Percentiles rank a stretch among this genome's conserved stretches.
phyloP scores from a whole-genome alignment of 2,888 invertebrate genomes.

The Mechanitis mazaeus region DNA sequence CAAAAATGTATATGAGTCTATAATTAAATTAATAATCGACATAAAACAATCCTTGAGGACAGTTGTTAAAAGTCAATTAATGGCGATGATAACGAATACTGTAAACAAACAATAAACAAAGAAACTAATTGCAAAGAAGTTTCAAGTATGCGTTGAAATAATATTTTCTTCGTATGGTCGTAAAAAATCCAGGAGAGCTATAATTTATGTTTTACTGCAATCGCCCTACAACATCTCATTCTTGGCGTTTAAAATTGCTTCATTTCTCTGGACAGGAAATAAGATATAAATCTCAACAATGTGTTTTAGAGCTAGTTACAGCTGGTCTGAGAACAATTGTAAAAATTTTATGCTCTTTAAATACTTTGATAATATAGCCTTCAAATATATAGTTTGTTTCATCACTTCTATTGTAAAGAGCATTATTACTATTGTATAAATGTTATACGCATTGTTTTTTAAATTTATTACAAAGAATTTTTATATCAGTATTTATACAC shows the following conservation, averaged over 20 bases:
- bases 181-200: conserved; percentile 11
- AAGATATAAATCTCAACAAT: conserved; percentile 9
- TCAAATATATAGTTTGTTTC: not conserved
- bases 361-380: not conserved
- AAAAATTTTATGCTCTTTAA: not conserved
- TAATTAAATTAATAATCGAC: too few species aligned
- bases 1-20: too few species aligned
- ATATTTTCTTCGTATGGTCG: not conserved
- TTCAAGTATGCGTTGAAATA: not conserved
- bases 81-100: too few species aligned
- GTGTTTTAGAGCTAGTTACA: not conserved
- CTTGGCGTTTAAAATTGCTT: conserved; percentile 15
- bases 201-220: conserved; percentile 14
- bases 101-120: too few species aligned
- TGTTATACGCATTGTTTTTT: too few species aligned
- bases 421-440: too few species aligned
- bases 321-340: conserved; percentile 1
- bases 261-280: conserved; percentile 8
- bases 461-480: too few species aligned
- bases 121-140: too few species aligned
- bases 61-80: too few species aligned
- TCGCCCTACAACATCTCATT: conserved; percentile 10
- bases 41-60: too few species aligned
- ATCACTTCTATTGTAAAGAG: not conserved
- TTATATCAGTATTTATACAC: too few species aligned